Evolutionary conservation across 2,888 invertebrate genomes (phyloP).

Genomic region (Sussaba pulchella): DNA sequence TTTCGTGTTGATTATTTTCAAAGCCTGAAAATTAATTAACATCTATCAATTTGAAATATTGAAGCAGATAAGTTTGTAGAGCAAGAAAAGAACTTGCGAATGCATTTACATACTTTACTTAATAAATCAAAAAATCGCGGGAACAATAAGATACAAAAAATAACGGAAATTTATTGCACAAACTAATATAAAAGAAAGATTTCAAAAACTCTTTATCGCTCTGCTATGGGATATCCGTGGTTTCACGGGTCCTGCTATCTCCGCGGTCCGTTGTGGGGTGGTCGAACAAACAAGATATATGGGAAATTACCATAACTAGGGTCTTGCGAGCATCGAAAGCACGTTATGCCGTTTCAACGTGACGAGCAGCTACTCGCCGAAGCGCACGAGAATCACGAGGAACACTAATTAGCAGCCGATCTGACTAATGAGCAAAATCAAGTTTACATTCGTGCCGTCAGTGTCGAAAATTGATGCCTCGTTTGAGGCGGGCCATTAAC

Average conservation of each 20-base stretch:
- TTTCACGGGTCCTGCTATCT: background rate
- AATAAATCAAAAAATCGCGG: no score
- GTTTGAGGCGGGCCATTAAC: background rate
- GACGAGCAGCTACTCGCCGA: no score
- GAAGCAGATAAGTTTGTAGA: no score
- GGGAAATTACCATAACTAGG: slow-evolving; percentile 19
- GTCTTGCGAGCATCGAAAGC: slow-evolving; percentile 3
- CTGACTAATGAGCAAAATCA: slow-evolving; percentile 35
- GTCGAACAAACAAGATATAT: slow-evolving; percentile 22
- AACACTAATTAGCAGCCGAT: slow-evolving; percentile 30
- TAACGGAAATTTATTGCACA: no score
- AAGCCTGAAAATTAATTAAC: no score
- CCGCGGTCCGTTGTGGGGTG: background rate
- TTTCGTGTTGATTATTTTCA: no score
- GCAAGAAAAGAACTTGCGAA: no score
- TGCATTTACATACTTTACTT: no score
- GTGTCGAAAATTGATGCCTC: background rate
- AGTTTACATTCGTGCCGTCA: slow-evolving; percentile 5
- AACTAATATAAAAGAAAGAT: no score
- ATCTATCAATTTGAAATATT: no score
- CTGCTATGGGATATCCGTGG: background rate
- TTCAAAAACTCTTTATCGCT: background rate
- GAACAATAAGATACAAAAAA: no score
- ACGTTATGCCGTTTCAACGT: slow-evolving; percentile 11
- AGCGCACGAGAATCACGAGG: slow-evolving; percentile 12